A percentile compares a stretch with the other conserved stretches of the same genome.
Conservation (phyloP, 2,113 vertebrate species). For the Tiliqua scincoides region DNA sequence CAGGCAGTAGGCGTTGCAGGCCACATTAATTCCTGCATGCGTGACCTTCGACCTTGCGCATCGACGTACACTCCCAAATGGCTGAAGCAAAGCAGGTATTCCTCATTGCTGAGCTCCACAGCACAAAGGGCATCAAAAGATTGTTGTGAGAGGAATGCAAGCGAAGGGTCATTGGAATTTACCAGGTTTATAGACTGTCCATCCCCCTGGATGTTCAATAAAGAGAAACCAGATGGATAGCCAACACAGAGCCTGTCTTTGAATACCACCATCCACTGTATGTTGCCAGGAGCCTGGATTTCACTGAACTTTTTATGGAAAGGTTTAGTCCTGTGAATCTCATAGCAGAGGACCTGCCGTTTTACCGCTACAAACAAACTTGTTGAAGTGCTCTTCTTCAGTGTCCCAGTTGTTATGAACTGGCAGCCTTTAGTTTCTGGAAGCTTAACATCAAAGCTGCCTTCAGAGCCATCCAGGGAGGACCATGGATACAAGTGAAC, state of each 20-base stretch:
- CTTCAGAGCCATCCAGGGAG: slow-evolving; percentile 89
- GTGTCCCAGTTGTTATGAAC: slow-evolving; percentile 81
- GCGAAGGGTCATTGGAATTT: slow-evolving; percentile 89
- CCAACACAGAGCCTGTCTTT: slow-evolving; percentile 92
- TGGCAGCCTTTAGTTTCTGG: slow-evolving; percentile 95
- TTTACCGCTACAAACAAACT: slow-evolving; percentile 92
- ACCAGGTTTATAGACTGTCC: slow-evolving; percentile 92
- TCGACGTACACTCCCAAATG: slow-evolving; percentile 96
- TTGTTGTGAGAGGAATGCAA: slow-evolving; percentile 92
- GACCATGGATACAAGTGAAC: slow-evolving; percentile 92
- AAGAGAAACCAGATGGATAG: slow-evolving; percentile 93
- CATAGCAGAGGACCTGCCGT: slow-evolving; percentile 91
- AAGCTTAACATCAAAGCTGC: slow-evolving; percentile 88
- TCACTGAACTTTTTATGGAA: slow-evolving; percentile 88
- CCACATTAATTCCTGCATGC: slow-evolving; percentile 97
- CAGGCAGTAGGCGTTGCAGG: slow-evolving; percentile 92
- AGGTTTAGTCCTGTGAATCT: slow-evolving; percentile 88
- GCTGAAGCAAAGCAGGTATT: slow-evolving; percentile 97
- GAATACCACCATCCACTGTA: slow-evolving; percentile 93
- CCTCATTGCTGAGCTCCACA: slow-evolving; percentile 84
- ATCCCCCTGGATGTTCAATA: slow-evolving; percentile 94
- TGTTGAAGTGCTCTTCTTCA: slow-evolving; percentile 80
- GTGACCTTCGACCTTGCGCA: slow-evolving; percentile 89
- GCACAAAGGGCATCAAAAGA: slow-evolving; percentile 93
- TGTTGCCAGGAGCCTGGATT: slow-evolving; percentile 85